Percentiles rank a stretch among this genome's conserved stretches.
Conservation (phyloP, 2,113 vertebrate genomes). For the Campylomormyrus tamandua region DNA sequence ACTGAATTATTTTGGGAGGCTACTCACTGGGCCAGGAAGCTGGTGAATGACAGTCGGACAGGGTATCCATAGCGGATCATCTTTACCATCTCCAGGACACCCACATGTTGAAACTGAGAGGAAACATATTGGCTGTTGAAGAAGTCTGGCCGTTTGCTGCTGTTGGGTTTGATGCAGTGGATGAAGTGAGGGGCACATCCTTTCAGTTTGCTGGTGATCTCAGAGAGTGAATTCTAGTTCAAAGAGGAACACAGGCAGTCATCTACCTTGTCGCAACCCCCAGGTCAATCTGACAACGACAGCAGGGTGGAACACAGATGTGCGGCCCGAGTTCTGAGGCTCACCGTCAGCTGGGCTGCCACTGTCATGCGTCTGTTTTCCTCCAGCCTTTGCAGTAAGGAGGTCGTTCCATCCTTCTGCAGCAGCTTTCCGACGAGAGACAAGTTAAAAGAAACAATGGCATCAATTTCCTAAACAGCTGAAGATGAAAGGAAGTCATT, state of each 20-base stretch:
- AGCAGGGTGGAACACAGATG: background rate
- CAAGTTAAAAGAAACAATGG: background rate
- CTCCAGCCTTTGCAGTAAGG: slow-evolving; percentile 77
- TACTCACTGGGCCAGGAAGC: slow-evolving; percentile 79
- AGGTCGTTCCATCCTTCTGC: slow-evolving; percentile 79
- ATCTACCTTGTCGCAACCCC: no score
- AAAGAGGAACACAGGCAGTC: background rate
- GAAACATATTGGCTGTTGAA: slow-evolving; percentile 86
- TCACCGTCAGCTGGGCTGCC: slow-evolving; percentile 77
- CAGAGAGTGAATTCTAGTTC: slow-evolving; percentile 73
- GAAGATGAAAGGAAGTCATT: background rate
- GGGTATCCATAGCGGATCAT: slow-evolving; percentile 83
- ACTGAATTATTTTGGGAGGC: background rate
- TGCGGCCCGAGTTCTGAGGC: slow-evolving; percentile 22
- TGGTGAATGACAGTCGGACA: slow-evolving; percentile 72
- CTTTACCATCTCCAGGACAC: slow-evolving; percentile 87
- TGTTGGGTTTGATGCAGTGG: slow-evolving; percentile 85
- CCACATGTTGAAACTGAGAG: slow-evolving; percentile 81
- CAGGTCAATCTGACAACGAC: background rate
- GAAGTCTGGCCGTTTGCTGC: slow-evolving; percentile 59
- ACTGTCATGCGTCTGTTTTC: slow-evolving; percentile 70
- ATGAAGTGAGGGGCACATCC: slow-evolving; percentile 72
- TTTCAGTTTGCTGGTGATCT: slow-evolving; percentile 77
- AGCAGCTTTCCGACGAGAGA: slow-evolving; percentile 59
- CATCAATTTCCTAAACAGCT: background rate